Percentiles rank a stretch among this genome's conserved stretches.
Conservation (phyloP, 2,797 vertebrate genomes). For the Sebastes trivittatus region DNA sequence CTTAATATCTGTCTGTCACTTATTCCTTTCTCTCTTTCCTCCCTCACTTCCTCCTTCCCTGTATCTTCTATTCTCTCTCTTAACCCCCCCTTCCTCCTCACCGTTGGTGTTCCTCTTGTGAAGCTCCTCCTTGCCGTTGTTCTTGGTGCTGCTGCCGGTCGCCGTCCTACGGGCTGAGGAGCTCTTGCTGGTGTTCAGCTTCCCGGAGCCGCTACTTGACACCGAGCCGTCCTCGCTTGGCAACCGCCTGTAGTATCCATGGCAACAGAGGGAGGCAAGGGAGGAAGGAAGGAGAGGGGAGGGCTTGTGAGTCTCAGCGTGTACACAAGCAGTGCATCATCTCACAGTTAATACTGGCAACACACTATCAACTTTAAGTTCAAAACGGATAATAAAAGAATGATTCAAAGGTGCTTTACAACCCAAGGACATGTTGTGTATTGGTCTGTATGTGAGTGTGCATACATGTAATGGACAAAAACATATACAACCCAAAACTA, state of each 20-base stretch:
- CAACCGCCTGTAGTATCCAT: constrained; percentile 94
- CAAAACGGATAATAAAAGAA: too few relatives aligned
- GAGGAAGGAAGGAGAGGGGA: constrained; percentile 4
- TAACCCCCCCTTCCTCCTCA: constrained; percentile 38
- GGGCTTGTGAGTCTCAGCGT: constrained; percentile 38
- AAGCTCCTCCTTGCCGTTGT: constrained; percentile 87
- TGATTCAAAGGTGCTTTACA: too few relatives aligned
- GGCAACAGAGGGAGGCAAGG: constrained; percentile 84
- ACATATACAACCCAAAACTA: too few relatives aligned
- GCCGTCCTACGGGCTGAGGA: constrained; percentile 88
- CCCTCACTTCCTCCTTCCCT: too few relatives aligned
- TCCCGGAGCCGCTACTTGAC: constrained; percentile 93
- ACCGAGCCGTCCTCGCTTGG: constrained; percentile 93
- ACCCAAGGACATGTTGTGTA: too few relatives aligned
- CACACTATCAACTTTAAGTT: not conserved
- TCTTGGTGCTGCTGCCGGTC: constrained; percentile 82
- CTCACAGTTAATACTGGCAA: constrained; percentile 10
- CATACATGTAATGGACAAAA: too few relatives aligned
- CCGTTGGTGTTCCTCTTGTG: constrained; percentile 85
- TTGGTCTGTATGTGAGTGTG: too few relatives aligned
- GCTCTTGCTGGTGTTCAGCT: constrained; percentile 90
- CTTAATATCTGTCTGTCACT: not conserved
- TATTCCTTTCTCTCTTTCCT: not conserved
- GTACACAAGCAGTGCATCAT: constrained; percentile 40
- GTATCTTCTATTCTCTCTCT: too few relatives aligned